Evolutionary conservation across 2,113 vertebrate species (phyloP), one percentile per base, ranked within the genome.

Genomic region (Phalacrocorax brasilianus): DNA sequence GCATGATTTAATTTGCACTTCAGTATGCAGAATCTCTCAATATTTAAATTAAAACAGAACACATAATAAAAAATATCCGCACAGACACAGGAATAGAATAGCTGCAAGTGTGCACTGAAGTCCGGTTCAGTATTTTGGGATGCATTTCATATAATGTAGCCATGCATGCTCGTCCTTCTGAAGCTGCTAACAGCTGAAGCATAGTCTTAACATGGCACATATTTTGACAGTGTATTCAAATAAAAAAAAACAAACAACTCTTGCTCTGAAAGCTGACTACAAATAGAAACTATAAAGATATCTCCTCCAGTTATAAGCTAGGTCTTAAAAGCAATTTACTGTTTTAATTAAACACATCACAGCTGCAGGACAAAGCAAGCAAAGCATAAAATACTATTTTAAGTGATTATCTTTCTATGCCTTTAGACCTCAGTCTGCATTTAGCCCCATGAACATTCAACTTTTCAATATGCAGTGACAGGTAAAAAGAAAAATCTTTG

Each of bases 261-360:
- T 45, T 45, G 35, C 28, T 77, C 66, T 88, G 59, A 77, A 83
- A 77, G 82, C 13, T 61, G 67, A 80, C 40, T 63, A 76, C n/a
- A 74, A 95, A 90, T 14, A 68, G 70, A 32, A 85, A 47, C 4
- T 4, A 70, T 52, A 55, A 76, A 71, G 50, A 71, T 47, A 90
- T 5, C 21, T 83, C 72, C 58, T 80, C 50, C 33, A 63, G 74
- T 55, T 91, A 71, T 21, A 90, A 85, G 42, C 12, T 38, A 55
- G 38, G 22, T 77, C 65, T 86, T 80, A 74, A 83, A 53, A 90
- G 59, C 50, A 96, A 84, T 90, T 96, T 96, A 92, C 42, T 88
- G 75, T 33, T 92, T 91, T 88, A 88, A 93, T 95, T 86, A 90
- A 94, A 81, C 83, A 59, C 40, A 38, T 56, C 52, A 63, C n/a